Conservation (phyloP, 2,113 vertebrate genomes). For the Grammomys surdaster region DNA sequence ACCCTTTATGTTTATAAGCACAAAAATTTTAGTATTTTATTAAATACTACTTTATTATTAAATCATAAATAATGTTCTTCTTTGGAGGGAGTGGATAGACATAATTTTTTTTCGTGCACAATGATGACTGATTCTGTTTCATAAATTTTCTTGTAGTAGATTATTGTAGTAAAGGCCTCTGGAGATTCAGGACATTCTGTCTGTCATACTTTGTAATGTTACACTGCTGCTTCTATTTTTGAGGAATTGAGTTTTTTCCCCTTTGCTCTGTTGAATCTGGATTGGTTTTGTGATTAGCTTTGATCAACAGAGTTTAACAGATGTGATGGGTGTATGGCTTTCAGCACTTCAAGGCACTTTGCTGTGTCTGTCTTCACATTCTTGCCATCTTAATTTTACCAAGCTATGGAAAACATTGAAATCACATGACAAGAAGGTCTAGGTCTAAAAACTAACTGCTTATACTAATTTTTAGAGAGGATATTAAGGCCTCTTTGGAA, state of each 20-base stretch:
- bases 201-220: not conserved
- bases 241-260: not conserved
- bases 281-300: not conserved
- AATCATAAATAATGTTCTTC: not conserved
- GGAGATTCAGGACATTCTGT: not conserved
- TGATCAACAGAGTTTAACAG: not conserved
- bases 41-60: not conserved
- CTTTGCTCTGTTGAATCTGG: not conserved
- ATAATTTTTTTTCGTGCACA: not conserved
- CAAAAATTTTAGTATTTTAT: not conserved
- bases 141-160: not conserved
- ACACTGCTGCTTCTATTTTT: not conserved
- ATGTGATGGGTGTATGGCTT: not conserved
- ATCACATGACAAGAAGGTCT: not conserved
- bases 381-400: not conserved
- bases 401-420: not conserved
- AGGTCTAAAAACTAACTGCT: not conserved
- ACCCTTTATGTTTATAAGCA: not conserved
- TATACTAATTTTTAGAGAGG: not conserved
- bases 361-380: not conserved
- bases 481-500: not conserved
- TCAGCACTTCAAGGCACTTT: not conserved
- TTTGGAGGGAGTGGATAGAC: not conserved
- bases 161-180: not conserved
- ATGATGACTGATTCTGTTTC: not conserved